A percentile compares a stretch with the other conserved stretches of the same genome.
phyloP scores from a whole-genome alignment of 1,140 invertebrate species.

The Macrocentrus cingulum region DNA sequence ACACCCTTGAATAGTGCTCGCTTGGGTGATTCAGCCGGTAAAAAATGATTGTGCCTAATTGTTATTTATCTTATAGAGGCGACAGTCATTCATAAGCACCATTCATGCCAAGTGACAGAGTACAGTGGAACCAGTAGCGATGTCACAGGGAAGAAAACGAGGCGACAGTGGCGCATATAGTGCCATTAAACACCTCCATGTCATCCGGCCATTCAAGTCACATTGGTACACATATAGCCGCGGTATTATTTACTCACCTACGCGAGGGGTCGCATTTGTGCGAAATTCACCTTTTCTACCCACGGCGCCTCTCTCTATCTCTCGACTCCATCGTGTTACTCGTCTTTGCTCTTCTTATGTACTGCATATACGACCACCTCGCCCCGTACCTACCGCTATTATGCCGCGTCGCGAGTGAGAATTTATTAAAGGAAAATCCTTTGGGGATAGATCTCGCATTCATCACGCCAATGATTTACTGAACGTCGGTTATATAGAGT shows the following conservation, averaged over 20 bases:
- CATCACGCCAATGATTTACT: slow-evolving; percentile 43
- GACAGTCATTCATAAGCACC: slow-evolving; percentile 23
- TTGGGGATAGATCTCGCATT: slow-evolving; percentile 40
- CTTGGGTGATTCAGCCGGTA: too few relatives aligned
- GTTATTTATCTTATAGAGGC: too few relatives aligned
- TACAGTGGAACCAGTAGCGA: slow-evolving; percentile 25
- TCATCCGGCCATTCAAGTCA: slow-evolving; percentile 26
- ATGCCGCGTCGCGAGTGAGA: slow-evolving; percentile 8
- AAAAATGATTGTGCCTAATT: too few relatives aligned
- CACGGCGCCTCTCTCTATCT: slow-evolving; percentile 12
- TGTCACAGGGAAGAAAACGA: slow-evolving; percentile 18
- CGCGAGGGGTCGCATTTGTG: slow-evolving; percentile 25
- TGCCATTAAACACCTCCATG: slow-evolving; percentile 28
- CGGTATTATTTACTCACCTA: slow-evolving; percentile 25
- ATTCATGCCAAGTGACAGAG: too few relatives aligned
- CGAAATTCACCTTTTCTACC: slow-evolving; percentile 28
- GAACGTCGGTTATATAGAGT: slow-evolving; percentile 24
- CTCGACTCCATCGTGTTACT: not conserved
- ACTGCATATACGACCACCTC: not conserved
- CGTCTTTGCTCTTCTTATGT: not conserved
- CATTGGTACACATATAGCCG: not conserved
- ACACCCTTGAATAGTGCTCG: too few relatives aligned
- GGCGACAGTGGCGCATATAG: not conserved
- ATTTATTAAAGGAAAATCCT: slow-evolving; percentile 37
- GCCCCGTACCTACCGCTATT: not conserved